phyloP scores from a whole-genome alignment of 2,888 invertebrate genomes.

The Eutolmus rufibarbis region DNA sequence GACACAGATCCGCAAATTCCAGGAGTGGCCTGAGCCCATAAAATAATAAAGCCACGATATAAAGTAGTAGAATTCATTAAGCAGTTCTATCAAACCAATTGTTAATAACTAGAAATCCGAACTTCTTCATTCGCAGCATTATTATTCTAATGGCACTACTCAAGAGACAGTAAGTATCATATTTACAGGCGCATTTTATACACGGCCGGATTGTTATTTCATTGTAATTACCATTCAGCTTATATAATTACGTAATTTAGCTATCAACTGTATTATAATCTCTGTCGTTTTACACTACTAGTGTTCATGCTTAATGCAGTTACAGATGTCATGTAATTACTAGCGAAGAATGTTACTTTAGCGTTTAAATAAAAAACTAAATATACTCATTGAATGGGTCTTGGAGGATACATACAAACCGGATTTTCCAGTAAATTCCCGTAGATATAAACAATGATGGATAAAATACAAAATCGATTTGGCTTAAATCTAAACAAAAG shows the following conservation, averaged over 20 bases:
- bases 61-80: background rate
- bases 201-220: background rate
- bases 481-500: slow-evolving; percentile 18
- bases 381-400: background rate
- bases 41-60: background rate
- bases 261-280: slow-evolving; percentile 12
- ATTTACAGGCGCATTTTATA: background rate
- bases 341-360: background rate
- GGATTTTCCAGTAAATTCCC: background rate
- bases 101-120: background rate
- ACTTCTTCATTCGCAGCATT: background rate
- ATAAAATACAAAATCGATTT: slow-evolving; percentile 19
- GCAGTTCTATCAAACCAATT: background rate
- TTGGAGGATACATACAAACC: slow-evolving; percentile 6
- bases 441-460: background rate
- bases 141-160: background rate
- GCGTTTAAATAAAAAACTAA: slow-evolving; percentile 29
- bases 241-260: slow-evolving; percentile 4
- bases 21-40: background rate
- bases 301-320: background rate
- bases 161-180: background rate
- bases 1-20: background rate
- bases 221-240: background rate
- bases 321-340: slow-evolving; percentile 2
- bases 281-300: slow-evolving; percentile 1